phyloP scores from a whole-genome alignment of 2,888 invertebrate genomes.

The Trichogramma dendrolimi region DNA sequence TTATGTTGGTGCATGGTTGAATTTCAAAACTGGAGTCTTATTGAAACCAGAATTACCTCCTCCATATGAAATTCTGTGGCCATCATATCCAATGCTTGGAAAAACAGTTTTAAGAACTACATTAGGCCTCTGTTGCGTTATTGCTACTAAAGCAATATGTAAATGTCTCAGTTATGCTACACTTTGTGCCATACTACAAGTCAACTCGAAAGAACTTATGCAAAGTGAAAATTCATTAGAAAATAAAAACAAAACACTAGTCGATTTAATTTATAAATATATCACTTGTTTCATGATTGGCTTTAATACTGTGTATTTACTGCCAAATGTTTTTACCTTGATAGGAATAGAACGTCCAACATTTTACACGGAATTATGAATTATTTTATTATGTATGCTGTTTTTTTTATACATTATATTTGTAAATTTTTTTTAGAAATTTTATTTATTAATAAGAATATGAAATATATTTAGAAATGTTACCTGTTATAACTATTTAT shows the following conservation, averaged over 20 bases:
- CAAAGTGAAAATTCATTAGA: conserved; percentile 63
- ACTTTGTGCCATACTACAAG: conserved; percentile 66
- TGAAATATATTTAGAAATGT: no score
- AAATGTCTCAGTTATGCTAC: conserved; percentile 69
- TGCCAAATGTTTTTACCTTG: conserved; percentile 73
- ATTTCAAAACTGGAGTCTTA: conserved; percentile 75
- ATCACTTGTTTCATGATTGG: conserved; percentile 77
- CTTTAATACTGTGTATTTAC: conserved; percentile 69
- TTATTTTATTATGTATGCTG: neutral
- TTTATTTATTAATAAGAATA: no score
- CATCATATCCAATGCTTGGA: conserved; percentile 69
- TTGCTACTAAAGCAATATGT: conserved; percentile 64
- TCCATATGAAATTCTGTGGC: conserved; percentile 76
- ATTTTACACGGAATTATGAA: conserved; percentile 79
- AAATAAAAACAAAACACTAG: conserved; percentile 68
- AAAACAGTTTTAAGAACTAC: conserved; percentile 65
- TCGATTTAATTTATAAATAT: conserved; percentile 82
- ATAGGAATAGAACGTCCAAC: conserved; percentile 76
- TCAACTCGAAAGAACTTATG: conserved; percentile 64
- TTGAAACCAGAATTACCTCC: conserved; percentile 60
- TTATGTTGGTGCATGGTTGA: conserved; percentile 76
- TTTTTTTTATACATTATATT: conserved; percentile 6
- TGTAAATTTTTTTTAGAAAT: neutral
- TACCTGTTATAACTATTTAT: no score
- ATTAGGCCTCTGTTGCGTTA: conserved; percentile 71